These are phyloP conservation scores for Trochalopteron elliotii DNA, from an alignment of 2,113 vertebrate genomes.

Conservation along the genomic window DNA sequence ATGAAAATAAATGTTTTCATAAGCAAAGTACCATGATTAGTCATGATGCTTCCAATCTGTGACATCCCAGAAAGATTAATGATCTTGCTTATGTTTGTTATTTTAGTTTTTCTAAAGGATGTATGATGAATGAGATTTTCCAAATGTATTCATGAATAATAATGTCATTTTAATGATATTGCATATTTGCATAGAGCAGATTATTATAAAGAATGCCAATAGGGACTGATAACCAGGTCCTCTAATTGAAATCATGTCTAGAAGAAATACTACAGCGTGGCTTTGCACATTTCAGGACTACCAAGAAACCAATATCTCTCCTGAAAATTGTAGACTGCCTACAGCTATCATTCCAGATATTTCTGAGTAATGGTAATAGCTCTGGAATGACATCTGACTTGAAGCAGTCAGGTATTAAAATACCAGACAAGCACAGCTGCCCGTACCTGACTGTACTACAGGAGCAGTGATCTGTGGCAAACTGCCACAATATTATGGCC, in stretches of 20 bases:
- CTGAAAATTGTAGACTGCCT: constrained; percentile 52
- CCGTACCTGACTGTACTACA: constrained; percentile 52
- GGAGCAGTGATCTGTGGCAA: constrained; percentile 45
- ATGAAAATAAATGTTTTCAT: constrained; percentile 57
- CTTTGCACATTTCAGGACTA: constrained; percentile 41
- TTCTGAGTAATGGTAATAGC: constrained; percentile 59
- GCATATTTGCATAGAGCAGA: constrained; percentile 26
- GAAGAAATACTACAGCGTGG: background rate
- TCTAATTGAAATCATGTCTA: constrained; percentile 51
- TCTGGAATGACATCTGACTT: constrained; percentile 70
- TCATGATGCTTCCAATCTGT: constrained; percentile 49
- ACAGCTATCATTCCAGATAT: constrained; percentile 58
- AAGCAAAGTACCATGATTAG: constrained; percentile 37
- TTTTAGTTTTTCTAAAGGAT: constrained; percentile 57
- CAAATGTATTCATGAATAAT: constrained; percentile 56
- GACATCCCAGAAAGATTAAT: constrained; percentile 15
- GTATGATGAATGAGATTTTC: constrained; percentile 52
- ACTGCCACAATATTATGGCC: background rate
- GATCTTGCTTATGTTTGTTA: constrained; percentile 43
- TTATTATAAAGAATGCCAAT: constrained; percentile 30
- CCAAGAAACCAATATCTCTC: constrained; percentile 42
- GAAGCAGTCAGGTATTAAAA: constrained; percentile 69
- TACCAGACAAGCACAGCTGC: constrained; percentile 58
- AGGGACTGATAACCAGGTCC: background rate
- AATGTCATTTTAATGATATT: constrained; percentile 46